Evolutionary conservation across 2,113 vertebrate genomes (phyloP).

Genomic region (Thryonomys swinderianus): DNA sequence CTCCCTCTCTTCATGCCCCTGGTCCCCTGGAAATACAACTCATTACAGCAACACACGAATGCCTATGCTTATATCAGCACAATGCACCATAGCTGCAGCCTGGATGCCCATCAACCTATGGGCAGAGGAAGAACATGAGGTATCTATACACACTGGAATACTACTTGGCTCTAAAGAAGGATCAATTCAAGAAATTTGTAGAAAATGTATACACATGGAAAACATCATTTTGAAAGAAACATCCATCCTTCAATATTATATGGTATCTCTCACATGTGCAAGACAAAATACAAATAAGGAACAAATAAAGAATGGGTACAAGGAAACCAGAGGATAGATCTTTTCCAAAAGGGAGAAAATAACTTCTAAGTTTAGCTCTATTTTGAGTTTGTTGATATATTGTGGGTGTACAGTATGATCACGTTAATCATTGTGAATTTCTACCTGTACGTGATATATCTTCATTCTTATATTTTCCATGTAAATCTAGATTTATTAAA

Average conservation of each 20-base stretch:
- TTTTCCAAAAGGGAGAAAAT: not conserved
- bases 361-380: not conserved
- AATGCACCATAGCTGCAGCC: not conserved
- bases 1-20: too few relatives aligned
- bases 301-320: not conserved
- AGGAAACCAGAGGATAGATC: not conserved
- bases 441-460: too few relatives aligned
- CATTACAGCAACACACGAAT: not conserved
- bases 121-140: not conserved
- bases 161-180: not conserved
- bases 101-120: not conserved
- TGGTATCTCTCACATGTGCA: not conserved
- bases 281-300: not conserved
- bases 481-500: not conserved
- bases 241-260: not conserved
- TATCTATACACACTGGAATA: not conserved
- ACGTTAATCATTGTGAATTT: too few relatives aligned
- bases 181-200: not conserved
- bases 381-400: too few relatives aligned
- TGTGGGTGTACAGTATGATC: too few relatives aligned
- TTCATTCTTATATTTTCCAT: too few relatives aligned
- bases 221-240: not conserved
- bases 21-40: not conserved
- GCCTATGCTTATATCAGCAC: not conserved
- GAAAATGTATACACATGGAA: not conserved